Conservation (phyloP, 2,888 invertebrate genomes). For the Eurytoma californica region DNA sequence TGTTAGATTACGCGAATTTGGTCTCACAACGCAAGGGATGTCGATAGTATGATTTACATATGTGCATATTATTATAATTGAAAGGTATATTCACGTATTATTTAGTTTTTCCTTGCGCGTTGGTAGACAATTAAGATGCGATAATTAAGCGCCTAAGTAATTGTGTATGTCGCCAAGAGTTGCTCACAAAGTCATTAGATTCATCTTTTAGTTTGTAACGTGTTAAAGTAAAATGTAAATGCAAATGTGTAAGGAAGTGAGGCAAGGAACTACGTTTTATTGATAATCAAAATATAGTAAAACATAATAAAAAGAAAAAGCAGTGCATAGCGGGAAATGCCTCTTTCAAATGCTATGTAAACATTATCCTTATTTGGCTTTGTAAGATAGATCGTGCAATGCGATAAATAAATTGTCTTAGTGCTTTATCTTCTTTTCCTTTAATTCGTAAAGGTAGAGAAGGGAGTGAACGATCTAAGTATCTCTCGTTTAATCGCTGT, state of each 20-base stretch:
- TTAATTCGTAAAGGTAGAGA: conserved; percentile 17
- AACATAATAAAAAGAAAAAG: conserved; percentile 30
- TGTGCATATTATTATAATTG: conserved; percentile 49
- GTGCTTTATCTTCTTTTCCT: neutral
- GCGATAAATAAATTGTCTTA: conserved; percentile 13
- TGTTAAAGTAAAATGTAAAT: conserved; percentile 53
- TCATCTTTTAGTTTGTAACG: conserved; percentile 72
- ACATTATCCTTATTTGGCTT: conserved; percentile 46
- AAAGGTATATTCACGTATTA: conserved; percentile 48
- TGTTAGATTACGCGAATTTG: conserved; percentile 31
- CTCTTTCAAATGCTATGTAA: conserved; percentile 41
- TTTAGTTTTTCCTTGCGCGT: conserved; percentile 49
- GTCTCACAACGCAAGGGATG: conserved; percentile 35
- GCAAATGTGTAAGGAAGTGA: conserved; percentile 52
- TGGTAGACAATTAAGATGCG: conserved; percentile 40
- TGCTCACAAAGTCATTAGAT: conserved; percentile 74
- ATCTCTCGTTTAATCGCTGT: conserved; percentile 18
- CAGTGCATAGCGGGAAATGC: conserved; percentile 24
- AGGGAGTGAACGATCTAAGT: conserved; percentile 38
- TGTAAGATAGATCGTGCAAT: conserved; percentile 46
- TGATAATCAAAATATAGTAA: conserved; percentile 36
- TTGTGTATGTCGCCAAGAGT: conserved; percentile 59
- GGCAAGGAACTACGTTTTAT: conserved; percentile 24
- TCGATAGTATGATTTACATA: conserved; percentile 37
- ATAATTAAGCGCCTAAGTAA: conserved; percentile 43